A percentile compares a stretch with the other conserved stretches of the same genome.
Evolutionary conservation across 2,797 vertebrate species (phyloP).

Genomic region (Phataginus tricuspis): DNA sequence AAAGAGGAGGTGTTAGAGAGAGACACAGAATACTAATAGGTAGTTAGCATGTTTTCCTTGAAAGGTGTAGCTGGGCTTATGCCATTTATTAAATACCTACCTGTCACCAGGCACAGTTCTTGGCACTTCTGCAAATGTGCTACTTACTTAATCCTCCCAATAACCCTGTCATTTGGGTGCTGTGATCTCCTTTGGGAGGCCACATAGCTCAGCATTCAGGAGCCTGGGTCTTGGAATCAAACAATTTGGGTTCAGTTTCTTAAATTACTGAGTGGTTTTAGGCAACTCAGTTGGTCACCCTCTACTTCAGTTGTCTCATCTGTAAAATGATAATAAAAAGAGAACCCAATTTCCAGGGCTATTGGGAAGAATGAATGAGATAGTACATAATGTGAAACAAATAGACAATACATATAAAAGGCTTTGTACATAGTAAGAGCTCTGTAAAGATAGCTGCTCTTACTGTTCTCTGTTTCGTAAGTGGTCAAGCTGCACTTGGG

Average conservation of each 20-base stretch:
- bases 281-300: neutral
- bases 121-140: neutral
- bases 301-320: neutral
- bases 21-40: neutral
- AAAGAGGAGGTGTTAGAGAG: neutral
- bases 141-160: neutral
- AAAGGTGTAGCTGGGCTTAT: neutral
- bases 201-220: neutral
- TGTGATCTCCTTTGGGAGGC: neutral
- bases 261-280: neutral
- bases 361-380: neutral
- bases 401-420: neutral
- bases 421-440: neutral
- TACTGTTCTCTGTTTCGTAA: neutral
- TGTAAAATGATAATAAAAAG: constrained; percentile 2
- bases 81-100: neutral
- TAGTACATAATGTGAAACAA: neutral
- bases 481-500: neutral
- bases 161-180: neutral
- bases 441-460: neutral
- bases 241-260: neutral
- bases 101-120: neutral
- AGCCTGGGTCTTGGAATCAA: neutral
- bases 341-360: neutral
- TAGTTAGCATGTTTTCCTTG: neutral